Evolutionary conservation across 2,797 vertebrate species (phyloP).

Genomic region (Labeo calbasu): DNA sequence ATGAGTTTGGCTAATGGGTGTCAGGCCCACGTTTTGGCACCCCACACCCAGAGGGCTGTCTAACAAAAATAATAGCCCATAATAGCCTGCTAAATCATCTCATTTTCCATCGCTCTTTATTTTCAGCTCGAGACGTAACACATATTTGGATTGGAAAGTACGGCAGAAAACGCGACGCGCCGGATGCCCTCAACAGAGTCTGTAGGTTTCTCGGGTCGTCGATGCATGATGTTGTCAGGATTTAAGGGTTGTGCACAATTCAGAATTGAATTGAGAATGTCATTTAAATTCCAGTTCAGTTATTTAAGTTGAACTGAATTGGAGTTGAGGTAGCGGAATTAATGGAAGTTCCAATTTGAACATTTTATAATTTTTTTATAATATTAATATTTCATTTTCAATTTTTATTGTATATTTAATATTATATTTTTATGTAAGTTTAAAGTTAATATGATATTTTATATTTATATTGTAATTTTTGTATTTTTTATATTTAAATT

Average conservation of each 20-base stretch:
- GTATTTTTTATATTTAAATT: no score
- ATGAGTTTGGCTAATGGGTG: slow-evolving; percentile 44
- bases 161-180: background rate
- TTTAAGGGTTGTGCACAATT: background rate
- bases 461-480: no score
- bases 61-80: slow-evolving; percentile 23
- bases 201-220: background rate
- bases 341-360: no score
- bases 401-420: no score
- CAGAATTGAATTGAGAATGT: background rate
- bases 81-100: slow-evolving; percentile 37
- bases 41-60: slow-evolving; percentile 32
- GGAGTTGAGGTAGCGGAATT: no score
- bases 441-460: no score
- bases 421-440: no score
- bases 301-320: background rate
- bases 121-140: background rate
- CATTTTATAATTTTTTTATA: no score
- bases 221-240: slow-evolving; percentile 42
- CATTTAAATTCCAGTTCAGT: background rate
- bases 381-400: no score
- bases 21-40: slow-evolving; percentile 44
- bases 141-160: slow-evolving; percentile 9
- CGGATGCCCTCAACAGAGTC: background rate
- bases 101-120: slow-evolving; percentile 14